Evolutionary conservation across 1,140 invertebrate genomes (phyloP), one percentile per base, ranked within the genome.

Genomic region (Aphelenchoides fujianensis): DNA sequence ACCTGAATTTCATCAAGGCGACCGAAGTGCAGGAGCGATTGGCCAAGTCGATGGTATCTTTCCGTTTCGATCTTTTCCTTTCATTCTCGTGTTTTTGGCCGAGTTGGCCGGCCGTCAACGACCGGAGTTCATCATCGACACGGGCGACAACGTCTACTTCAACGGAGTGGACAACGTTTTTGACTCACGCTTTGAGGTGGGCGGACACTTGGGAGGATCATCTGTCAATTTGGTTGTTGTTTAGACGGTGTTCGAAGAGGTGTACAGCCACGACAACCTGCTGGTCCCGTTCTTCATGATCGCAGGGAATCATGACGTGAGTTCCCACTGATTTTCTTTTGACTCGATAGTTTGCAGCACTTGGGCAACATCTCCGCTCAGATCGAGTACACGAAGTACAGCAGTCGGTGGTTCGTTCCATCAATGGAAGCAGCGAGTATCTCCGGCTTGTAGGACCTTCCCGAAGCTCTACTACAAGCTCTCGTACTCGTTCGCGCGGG

Each of bases 231-330:
- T 23, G n/a, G n/a, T n/a, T 48, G 12, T 19, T 2, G n/a, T 61
- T 75, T 72, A 75, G 77, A 73, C 57, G 7, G 79, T 75, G 23
- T 76, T 76, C 36, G 75, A 76, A 79, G 74, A 76, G 57, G 32
- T 75, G n/a, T 76, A 76, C 53, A 54, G 53, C 1, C 36, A 76
- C 16, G n/a, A 30, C 23, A 34, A 31, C 12, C 32, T 76, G 30
- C 7, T 52, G 1, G 63, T 76, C 7, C 75, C 77, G 0, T 87
- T 86, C 85, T 86, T 85, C 70, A 73, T 87, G 0, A 79, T 88
- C 0, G 86, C 86, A 61, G 87, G 87, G 16, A 88, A 88, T 78
- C 87, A 88, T 80, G 87, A 88, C 71, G n/a, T n/a, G n/a, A n/a
- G n/a, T n/a, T n/a, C n/a, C n/a, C n/a, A n/a, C n/a, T n/a, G n/a